phyloP scores from a whole-genome alignment of 2,888 invertebrate genomes.

The Orthosia cruda region DNA sequence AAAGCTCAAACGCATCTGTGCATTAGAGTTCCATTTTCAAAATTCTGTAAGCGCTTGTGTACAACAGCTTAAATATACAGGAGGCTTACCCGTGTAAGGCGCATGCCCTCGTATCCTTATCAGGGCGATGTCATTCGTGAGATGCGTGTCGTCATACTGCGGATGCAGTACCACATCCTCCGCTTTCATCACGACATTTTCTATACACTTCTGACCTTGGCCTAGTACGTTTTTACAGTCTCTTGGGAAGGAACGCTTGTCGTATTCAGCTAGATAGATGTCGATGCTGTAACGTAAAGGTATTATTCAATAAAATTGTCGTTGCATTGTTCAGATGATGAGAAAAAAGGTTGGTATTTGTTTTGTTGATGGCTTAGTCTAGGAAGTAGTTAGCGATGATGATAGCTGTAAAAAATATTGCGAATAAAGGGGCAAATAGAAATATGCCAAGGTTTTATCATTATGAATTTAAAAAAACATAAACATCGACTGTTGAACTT shows the following conservation, averaged over 20 bases:
- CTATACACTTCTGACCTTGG: constrained; percentile 79
- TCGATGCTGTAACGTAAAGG: constrained; percentile 78
- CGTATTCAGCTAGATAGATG: constrained; percentile 85
- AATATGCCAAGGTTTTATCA: neutral
- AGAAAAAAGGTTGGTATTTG: neutral
- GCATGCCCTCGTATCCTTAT: constrained; percentile 79
- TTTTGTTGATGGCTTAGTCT: neutral
- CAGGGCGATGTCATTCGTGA: constrained; percentile 86
- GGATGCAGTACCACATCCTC: constrained; percentile 80
- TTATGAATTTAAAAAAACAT: neutral
- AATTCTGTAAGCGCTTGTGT: neutral
- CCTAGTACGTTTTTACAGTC: constrained; percentile 81
- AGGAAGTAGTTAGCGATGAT: neutral
- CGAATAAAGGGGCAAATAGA: neutral
- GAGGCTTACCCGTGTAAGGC: constrained; percentile 83
- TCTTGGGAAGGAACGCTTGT: constrained; percentile 85
- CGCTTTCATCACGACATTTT: constrained; percentile 81
- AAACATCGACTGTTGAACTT: neutral
- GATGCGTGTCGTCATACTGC: constrained; percentile 79
- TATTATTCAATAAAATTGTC: neutral
- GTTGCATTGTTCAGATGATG: neutral
- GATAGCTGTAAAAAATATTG: neutral
- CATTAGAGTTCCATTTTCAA: neutral
- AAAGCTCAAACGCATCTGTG: neutral
- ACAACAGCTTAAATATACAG: neutral